Conservation (phyloP, 2,113 vertebrate species). For the Grantiella picta region DNA sequence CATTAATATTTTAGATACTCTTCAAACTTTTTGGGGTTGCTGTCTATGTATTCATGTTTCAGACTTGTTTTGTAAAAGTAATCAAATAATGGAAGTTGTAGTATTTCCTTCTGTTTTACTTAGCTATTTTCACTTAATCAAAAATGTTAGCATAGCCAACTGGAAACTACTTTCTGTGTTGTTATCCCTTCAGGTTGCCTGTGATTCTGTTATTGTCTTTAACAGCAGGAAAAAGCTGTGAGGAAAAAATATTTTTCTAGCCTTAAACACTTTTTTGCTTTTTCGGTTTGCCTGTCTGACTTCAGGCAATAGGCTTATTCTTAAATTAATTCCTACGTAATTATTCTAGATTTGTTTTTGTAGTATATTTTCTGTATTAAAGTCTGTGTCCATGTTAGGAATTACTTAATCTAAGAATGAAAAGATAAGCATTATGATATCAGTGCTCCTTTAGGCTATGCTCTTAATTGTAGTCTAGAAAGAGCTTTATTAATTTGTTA, state of each 20-base stretch:
- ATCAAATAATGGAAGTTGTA: neutral
- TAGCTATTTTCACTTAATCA: neutral
- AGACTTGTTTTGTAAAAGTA: neutral
- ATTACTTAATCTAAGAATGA: neutral
- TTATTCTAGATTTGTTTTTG: neutral
- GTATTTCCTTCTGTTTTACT: neutral
- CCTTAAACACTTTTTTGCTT: neutral
- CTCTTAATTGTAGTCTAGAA: neutral
- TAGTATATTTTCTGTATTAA: neutral
- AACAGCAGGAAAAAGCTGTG: neutral
- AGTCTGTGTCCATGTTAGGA: neutral
- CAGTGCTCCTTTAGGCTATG: neutral
- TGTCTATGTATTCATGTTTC: neutral
- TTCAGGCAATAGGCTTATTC: neutral
- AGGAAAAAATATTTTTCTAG: neutral
- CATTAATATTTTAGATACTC: constrained; percentile 37
- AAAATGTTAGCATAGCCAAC: neutral
- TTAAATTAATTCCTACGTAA: neutral
- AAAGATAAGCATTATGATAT: neutral
- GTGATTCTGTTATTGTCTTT: neutral
- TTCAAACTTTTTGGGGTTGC: neutral
- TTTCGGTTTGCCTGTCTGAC: neutral
- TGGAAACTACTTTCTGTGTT: neutral
- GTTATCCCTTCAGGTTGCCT: neutral
- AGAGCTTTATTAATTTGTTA: neutral